Evolutionary conservation across 2,113 vertebrate genomes (phyloP), one percentile per base, ranked within the genome.

Genomic region (Podilymbus podiceps): DNA sequence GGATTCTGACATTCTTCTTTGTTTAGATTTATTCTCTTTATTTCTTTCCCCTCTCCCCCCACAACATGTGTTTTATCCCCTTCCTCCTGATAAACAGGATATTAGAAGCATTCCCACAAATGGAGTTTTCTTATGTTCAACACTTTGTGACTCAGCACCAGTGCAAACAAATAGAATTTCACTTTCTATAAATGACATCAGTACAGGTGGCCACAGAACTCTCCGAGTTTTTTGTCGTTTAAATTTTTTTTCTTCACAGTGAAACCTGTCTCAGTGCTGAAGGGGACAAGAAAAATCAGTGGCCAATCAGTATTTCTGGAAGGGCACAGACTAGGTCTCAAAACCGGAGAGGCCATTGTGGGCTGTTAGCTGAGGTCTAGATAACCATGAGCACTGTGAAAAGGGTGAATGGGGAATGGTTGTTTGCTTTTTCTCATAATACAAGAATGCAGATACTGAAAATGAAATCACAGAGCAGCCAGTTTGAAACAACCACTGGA

Each of bases 21-120:
- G 78, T 77, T 92, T 66, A 76, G 16, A 85, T 72, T 56, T 60
- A 55, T 35, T 75, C 20, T 49, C 50, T 68, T 64, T 63, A 35
- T 38, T 83, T 49, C 35, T 79, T 63, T 84, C 19, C 30, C 22
- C 40, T 74, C 12, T 58, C 17, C 56, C 58, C 44, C 59, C 5
- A 44, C 47, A 60, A 24, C 44, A 73, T 75, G 59, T 79, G 24
- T 75, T 92, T 71, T 85, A 63, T 52, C 52, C 75, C n/a, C 8
- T 85, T 89, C 35, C 64, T 75, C 71, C 59, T 27, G 35, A 95
- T 91, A 96, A 95, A 60, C 58, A 90, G 87, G 94, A 94, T 94
- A 94, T 92, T 66, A 75, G 88, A 92, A 83, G 50, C 62, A 66
- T 95, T 94, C 55, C 73, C 38, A 66, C 81, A 96, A 96, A 89